Evolutionary conservation across 2,113 vertebrate genomes (phyloP), one percentile per base, ranked within the genome.

Genomic region (Nyctibius bracteatus): DNA sequence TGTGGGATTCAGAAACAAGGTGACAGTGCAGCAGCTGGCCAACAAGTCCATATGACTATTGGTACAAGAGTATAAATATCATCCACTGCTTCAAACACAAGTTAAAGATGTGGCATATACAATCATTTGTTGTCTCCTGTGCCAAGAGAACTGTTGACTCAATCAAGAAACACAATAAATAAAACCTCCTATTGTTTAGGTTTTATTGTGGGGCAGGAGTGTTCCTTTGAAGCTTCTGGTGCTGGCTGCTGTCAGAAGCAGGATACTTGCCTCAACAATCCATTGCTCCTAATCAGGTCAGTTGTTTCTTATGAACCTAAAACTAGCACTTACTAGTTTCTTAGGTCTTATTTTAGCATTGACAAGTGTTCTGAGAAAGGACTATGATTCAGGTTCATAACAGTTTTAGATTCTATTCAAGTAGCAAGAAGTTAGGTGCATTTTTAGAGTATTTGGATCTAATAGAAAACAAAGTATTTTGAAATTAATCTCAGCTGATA

Each of bases 21-120:
- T 89, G 95, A 96, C 91, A 92, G 74, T 93, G 82, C 82, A 94
- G 90, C 95, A 96, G 79, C 92, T 94, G 94, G 92, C 90, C 81
- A 91, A 58, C 67, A 93, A 72, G 79, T 94, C 75, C 39, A 2
- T 83, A 47, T 95, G 92, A 65, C 90, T 94, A 5, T 62, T 86
- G 86, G 65, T 83, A 81, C 75, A 84, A 68, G 47, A n/a, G 91
- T 90, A 88, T 91, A 72, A 89, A 81, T 82, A 92, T 81, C 74
- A 62, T 35, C 59, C 37, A 43, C 39, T 91, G 70, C 84, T 86
- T 75, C 88, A 93, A 96, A 83, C 57, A 12, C 35, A 72, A 86
- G 47, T 73, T 88, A 62, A 82, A 90, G 62, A 57, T 58, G 54
- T 58, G 46, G 49, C 46, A 44, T 35, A 74, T 58, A 85, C 63